Evolutionary conservation across 2,888 invertebrate genomes (phyloP), one percentile per base, ranked within the genome.

Genomic region (Parthenolecanium corni): DNA sequence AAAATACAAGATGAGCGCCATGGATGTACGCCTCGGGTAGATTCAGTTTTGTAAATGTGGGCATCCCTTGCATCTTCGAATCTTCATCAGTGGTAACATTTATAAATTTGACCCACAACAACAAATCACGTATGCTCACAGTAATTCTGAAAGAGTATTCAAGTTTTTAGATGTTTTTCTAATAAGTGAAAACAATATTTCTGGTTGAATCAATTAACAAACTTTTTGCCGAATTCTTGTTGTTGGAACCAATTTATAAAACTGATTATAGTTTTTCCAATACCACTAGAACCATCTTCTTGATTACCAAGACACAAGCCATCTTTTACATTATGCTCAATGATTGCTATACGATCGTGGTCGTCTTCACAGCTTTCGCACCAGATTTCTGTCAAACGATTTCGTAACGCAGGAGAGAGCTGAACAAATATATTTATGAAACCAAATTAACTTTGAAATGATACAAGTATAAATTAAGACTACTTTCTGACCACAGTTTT

Each of bases 311-410:
- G 73, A 9, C 77, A 76, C 42, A 83, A 76, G 1, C 79, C 79
- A 61, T 73, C 71, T 56, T 72, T 73, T 44, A 93, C 76, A 72
- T 91, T 93, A 70, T 86, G 87, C 70, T 85, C 82, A 25, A 93
- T 82, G 64, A 97, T 94, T 61, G 79, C 76, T 14, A 84, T 75
- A 44, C 94, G 77, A 74, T 97, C 96, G 14, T 81, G 77, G 58
- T 80, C 76, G 23, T 82, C 78, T 16, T 81, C 80, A 11, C 85
- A 85, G 54, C 83, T 81, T 63, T 87, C 88, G 71, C 96, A 96
- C 97, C 97, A 99, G 71, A 99, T 92, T 77, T 99, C 98, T 0
- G 98, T 97, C 70, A 99, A 94, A 52, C 98, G 82, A 77, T 99
- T 99, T 56, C 98, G 79, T 54, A 98, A 76, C 0, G 98, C 97